Conservation (phyloP, 1,140 invertebrate genomes). For the Halictus rubicundus region DNA sequence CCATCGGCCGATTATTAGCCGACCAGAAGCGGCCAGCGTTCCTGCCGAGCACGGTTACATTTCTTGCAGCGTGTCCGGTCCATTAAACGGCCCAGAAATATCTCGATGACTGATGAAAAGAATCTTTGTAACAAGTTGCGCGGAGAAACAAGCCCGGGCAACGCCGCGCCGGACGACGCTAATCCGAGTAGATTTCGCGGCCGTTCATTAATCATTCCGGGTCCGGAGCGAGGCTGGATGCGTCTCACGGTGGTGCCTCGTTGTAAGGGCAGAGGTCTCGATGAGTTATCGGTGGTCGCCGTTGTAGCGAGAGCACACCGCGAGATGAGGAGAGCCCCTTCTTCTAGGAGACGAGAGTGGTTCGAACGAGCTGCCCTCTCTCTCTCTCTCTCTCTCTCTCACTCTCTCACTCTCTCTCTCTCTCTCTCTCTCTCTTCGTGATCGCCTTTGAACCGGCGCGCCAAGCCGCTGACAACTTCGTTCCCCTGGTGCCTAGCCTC, state of each 20-base stretch:
- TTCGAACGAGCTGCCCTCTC: too few relatives aligned
- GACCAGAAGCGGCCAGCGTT: conserved; percentile 26
- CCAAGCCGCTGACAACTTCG: conserved; percentile 53
- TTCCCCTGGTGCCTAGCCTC: conserved; percentile 22
- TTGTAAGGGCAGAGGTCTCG: conserved; percentile 58
- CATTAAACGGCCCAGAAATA: conserved; percentile 54
- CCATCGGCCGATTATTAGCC: conserved; percentile 13
- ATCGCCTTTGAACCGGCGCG: conserved; percentile 46
- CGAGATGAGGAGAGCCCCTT: neutral
- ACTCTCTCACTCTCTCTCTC: too few relatives aligned
- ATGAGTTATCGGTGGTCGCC: conserved; percentile 58
- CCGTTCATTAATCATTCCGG: conserved; percentile 59
- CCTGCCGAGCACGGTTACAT: conserved; percentile 7
- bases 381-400: too few relatives aligned
- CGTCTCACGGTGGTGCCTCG: conserved; percentile 50
- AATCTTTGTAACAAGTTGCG: conserved; percentile 58
- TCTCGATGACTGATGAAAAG: conserved; percentile 43
- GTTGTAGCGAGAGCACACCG: conserved; percentile 36
- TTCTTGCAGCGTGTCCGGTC: conserved; percentile 36
- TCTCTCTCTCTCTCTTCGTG: neutral
- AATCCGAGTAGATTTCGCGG: conserved; percentile 55
- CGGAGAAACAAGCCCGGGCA: conserved; percentile 41
- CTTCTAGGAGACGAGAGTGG: conserved; percentile 12
- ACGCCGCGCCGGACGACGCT: conserved; percentile 39
- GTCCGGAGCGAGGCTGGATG: conserved; percentile 24